Evolutionary conservation across 1,140 invertebrate genomes (phyloP).

Genomic region (Anthonomus grandis): DNA sequence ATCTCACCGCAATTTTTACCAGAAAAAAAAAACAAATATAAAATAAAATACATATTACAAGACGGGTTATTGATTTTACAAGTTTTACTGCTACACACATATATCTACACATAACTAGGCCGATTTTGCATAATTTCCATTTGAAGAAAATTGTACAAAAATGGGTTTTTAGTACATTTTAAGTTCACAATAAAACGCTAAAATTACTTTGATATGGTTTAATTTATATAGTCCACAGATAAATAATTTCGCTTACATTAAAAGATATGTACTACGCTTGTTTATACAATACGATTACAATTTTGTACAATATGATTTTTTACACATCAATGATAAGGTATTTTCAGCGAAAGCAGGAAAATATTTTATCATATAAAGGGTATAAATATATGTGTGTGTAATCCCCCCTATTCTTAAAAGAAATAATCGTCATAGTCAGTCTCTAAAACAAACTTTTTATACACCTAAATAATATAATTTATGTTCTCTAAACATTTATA

Average conservation of each 20-base stretch:
- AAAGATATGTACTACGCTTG: no score
- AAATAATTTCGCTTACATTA: neutral
- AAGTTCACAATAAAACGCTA: conserved; percentile 16
- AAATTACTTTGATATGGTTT: conserved; percentile 44
- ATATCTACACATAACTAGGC: conserved; percentile 43
- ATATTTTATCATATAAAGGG: conserved; percentile 1
- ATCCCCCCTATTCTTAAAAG: neutral
- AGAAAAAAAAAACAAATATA: neutral
- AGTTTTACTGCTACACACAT: conserved; percentile 47
- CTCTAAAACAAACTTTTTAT: conserved; percentile 9
- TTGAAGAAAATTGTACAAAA: neutral
- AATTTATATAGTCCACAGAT: no score
- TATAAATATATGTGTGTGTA: conserved; percentile 10
- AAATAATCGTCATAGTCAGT: conserved; percentile 7
- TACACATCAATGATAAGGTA: no score
- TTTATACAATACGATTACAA: neutral
- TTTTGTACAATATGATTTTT: no score
- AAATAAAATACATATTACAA: conserved; percentile 11
- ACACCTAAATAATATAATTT: conserved; percentile 1
- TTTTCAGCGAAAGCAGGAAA: no score
- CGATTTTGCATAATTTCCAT: neutral
- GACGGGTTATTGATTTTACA: no score
- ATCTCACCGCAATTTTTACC: neutral
- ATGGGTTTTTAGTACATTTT: conserved; percentile 4
- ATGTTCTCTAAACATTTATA: neutral